Conservation (phyloP, 92 coral and sea anemone species). For the Palythoa heliodiscus region DNA sequence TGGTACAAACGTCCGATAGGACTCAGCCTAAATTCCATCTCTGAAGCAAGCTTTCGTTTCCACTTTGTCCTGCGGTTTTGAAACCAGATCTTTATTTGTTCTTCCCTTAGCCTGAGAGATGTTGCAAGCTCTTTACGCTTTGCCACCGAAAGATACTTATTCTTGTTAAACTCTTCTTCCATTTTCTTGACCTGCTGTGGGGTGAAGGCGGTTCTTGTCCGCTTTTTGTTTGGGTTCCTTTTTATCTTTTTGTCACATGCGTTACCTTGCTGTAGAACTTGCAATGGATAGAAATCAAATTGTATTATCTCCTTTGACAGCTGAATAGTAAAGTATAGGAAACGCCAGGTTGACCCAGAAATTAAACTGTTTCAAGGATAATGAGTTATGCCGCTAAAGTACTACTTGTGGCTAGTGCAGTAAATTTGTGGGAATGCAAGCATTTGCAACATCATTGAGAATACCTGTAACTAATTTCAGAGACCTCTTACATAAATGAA, state of each 20-base stretch:
- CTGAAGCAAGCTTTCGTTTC: slow-evolving; percentile 66
- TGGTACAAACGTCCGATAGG: slow-evolving; percentile 43
- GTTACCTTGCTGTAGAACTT: slow-evolving; percentile 36
- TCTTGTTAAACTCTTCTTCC: slow-evolving; percentile 58
- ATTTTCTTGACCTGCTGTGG: slow-evolving; percentile 60
- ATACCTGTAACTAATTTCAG: too few relatives aligned
- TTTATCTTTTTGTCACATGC: slow-evolving; percentile 22
- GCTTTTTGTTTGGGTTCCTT: slow-evolving; percentile 42
- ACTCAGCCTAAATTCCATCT: slow-evolving; percentile 52
- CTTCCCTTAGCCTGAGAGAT: slow-evolving; percentile 51
- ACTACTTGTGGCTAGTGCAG: too few relatives aligned
- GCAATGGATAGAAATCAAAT: neutral
- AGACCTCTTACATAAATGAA: too few relatives aligned
- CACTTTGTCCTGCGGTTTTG: slow-evolving; percentile 67
- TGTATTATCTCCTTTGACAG: neutral
- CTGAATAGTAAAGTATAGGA: too few relatives aligned
- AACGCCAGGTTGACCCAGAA: too few relatives aligned
- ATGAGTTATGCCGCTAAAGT: too few relatives aligned
- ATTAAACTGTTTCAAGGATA: too few relatives aligned
- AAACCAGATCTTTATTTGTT: slow-evolving; percentile 64
- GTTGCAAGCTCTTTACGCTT: slow-evolving; percentile 57
- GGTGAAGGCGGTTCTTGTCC: slow-evolving; percentile 59
- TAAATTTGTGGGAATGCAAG: too few relatives aligned
- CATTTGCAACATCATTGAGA: too few relatives aligned
- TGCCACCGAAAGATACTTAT: slow-evolving; percentile 55